Evolutionary conservation across 2,797 vertebrate species (phyloP), one percentile per base, ranked within the genome.

Genomic region (Smutsia temminckii): DNA sequence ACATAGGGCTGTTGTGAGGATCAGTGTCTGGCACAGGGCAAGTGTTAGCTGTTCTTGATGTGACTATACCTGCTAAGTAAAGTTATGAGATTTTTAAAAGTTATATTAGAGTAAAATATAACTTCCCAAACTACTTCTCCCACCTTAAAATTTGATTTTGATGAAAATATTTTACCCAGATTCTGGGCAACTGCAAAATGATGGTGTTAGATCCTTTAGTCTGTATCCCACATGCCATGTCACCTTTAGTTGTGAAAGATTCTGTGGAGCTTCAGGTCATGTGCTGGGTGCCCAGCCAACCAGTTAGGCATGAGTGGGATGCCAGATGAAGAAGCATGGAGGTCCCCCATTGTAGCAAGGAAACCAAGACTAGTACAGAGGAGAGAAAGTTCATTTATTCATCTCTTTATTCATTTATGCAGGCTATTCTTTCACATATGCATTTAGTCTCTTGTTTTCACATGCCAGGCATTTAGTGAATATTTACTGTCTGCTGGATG

Each of bases 141-240:
- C 71, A 87, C 74, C 42, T 77, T 66, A 61, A 66, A 93, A 77
- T 90, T 80, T 88, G 49, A 95, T 92, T 91, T 68, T 87, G 46
- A 84, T 63, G 16, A 66, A 94, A 89, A 40, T 25, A 68, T 25
- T 51, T 85, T 80, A 40, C 16, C 25, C 25, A 66, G 61, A 42
- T 88, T 81, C 55, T 68, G 68, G 27, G 61, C 20, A 91, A 46
- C 42, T 81, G 64, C n/a, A 78, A 87, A 93, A 53, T 21, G 8
- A 80, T 16, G 20, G 57, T 46, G 46, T 69, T 92, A 46, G 59
- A 37, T 66, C 78, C 42, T 91, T 42, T 42, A 34, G 46, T 74
- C 34, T 79, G 23, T 37, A 72, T 37, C n/a, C 40, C 72, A 81
- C 14, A 10, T 0, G 8, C 42, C 25, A 12, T 27, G n/a, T 61